phyloP scores from a whole-genome alignment of 2,888 invertebrate genomes.

The Cephus pygmeus region DNA sequence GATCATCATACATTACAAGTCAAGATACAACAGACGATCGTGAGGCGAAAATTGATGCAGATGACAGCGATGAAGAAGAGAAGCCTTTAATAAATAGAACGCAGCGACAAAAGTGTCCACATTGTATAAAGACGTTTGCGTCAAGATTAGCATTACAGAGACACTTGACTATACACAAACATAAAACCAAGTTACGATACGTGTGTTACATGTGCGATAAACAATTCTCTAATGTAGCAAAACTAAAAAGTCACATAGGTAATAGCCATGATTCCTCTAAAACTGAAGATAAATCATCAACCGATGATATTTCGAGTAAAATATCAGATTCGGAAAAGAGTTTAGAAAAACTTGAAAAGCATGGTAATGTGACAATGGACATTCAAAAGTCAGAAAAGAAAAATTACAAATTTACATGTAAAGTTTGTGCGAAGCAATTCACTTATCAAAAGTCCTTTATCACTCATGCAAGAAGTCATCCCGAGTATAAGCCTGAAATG shows the following conservation, averaged over 20 bases:
- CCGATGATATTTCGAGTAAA: constrained; percentile 13
- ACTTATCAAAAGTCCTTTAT: constrained; percentile 55
- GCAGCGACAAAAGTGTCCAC: constrained; percentile 45
- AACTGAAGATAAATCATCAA: constrained; percentile 19
- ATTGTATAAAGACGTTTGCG: constrained; percentile 52
- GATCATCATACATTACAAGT: background rate
- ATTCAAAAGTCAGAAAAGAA: constrained; percentile 34
- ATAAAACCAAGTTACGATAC: constrained; percentile 47
- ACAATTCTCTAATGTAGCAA: constrained; percentile 45
- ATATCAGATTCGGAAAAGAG: constrained; percentile 21
- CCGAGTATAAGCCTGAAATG: constrained; percentile 37
- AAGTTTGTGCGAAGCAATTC: constrained; percentile 55
- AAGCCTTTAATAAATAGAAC: constrained; percentile 50
- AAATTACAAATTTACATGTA: constrained; percentile 46
- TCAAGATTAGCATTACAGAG: constrained; percentile 45
- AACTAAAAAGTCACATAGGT: constrained; percentile 47
- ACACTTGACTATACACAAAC: constrained; percentile 47
- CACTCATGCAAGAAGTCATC: constrained; percentile 51
- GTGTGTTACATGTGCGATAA: constrained; percentile 55
- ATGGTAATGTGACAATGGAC: constrained; percentile 9
- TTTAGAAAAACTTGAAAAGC: constrained; percentile 21
- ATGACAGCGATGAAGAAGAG: constrained; percentile 46
- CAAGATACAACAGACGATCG: constrained; percentile 13
- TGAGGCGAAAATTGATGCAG: background rate
- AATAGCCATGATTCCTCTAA: constrained; percentile 35